Conservation (phyloP, 2,888 invertebrate genomes). For the Catotricha subobsoleta region DNA sequence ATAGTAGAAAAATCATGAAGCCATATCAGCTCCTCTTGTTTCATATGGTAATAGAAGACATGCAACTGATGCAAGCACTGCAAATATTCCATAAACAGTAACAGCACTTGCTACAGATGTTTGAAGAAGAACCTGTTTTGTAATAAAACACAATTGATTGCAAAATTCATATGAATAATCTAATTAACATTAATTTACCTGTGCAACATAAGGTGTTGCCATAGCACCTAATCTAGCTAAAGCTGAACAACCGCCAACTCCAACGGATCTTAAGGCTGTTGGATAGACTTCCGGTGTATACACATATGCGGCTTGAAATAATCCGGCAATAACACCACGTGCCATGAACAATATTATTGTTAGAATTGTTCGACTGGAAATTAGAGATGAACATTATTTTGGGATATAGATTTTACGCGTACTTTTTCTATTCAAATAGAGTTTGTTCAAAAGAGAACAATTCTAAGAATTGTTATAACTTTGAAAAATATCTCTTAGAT, state of each 20-base stretch:
- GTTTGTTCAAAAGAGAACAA: too few relatives aligned
- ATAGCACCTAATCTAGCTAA: conserved; percentile 76
- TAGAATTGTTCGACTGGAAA: conserved; percentile 49
- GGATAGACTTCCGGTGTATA: conserved; percentile 94
- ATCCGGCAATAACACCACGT: conserved; percentile 79
- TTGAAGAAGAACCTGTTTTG: conserved; percentile 36
- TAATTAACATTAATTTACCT: conserved; percentile 41
- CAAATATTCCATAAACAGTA: conserved; percentile 39
- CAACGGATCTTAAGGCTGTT: conserved; percentile 69
- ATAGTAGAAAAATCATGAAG: conserved; percentile 7
- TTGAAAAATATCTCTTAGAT: too few relatives aligned
- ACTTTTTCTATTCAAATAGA: too few relatives aligned
- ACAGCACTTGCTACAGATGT: conserved; percentile 38
- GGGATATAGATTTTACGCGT: too few relatives aligned
- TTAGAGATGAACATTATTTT: conserved; percentile 3
- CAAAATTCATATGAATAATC: neutral
- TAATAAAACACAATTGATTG: neutral
- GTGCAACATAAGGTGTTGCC: conserved; percentile 81
- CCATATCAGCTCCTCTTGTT: conserved; percentile 32
- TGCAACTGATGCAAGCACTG: conserved; percentile 38
- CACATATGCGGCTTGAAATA: conserved; percentile 89
- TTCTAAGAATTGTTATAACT: too few relatives aligned
- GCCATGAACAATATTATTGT: conserved; percentile 75
- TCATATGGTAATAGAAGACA: conserved; percentile 46
- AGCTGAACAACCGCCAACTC: conserved; percentile 82